Conservation (phyloP, 2,113 vertebrate species). For the Pteronura brasiliensis region DNA sequence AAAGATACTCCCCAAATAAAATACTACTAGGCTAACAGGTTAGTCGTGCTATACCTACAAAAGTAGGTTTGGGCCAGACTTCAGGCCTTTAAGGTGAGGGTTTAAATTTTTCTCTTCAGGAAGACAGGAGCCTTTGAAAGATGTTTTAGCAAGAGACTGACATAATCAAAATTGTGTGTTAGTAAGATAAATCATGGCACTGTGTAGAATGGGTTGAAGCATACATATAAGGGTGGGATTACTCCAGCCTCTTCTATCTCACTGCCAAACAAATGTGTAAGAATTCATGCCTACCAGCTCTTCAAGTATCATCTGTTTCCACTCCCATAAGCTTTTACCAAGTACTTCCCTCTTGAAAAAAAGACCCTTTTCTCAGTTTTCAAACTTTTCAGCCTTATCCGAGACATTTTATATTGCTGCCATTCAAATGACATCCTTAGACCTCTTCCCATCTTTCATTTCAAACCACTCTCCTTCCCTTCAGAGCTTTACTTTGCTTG, state of each 20-base stretch:
- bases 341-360: not conserved
- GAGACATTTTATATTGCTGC: not conserved
- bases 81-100: not conserved
- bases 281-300: not conserved
- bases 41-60: not conserved
- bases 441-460: not conserved
- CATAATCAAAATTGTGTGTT: not conserved
- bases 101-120: not conserved
- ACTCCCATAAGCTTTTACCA: not conserved
- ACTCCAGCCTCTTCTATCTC: not conserved
- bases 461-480: not conserved
- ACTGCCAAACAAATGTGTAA: not conserved
- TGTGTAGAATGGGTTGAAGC: not conserved
- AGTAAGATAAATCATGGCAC: not conserved
- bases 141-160: not conserved
- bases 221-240: not conserved
- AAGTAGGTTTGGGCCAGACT: not conserved
- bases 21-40: not conserved
- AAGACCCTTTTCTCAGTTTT: slow-evolving; percentile 4
- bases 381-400: not conserved
- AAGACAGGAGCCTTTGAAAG: not conserved
- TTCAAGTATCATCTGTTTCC: not conserved
- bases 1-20: slow-evolving; percentile 11
- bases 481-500: not conserved
- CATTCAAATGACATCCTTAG: not conserved